Evolutionary conservation across 2,888 invertebrate species (phyloP), one percentile per base, ranked within the genome.

Genomic region (Melangyna quadrimaculata): DNA sequence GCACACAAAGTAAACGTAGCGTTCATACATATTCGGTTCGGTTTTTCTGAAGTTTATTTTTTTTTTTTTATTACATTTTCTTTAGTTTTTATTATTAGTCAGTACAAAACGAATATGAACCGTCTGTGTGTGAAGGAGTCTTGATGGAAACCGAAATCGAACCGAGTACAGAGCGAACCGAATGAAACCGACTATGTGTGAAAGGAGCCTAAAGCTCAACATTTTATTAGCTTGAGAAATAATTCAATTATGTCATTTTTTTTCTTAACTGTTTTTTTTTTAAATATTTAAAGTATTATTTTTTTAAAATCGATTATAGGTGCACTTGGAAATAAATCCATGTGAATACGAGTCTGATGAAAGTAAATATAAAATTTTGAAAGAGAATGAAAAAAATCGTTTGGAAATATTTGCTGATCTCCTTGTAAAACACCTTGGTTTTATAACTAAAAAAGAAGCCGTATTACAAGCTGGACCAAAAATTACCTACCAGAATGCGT

Each of bases 311-410:
- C 35, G 22, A 3, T 22, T 14, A 6, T 8, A 97, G 95, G 96
- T 97, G 57, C 97, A 97, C 90, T 93, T 97, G 88, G 97, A 97
- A 92, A 94, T 95, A 0, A 96, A 95, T 91, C 96, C 97, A 0
- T 93, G 91, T 61, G 94, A 95, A 88, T 95, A 94, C 89, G 94
- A 94, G 88, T 92, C 93, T 35, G 95, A 95, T 87, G 95, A 94
- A 88, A 90, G 89, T 10, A 94, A 94, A 90, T 94, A 93, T 88
- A 89, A 91, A 4, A 93, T 94, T 4, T 90, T 95, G 14, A 93
- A 93, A 87, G 93, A 94, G 87, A 95, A 94, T 89, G 95, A 97
- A 89, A 92, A 93, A 65, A 95, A 95, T n/a, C 94, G 97, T 4
- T 90, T 96, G 29, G 96, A 96, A 89, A 97, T 97, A 87, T 94